phyloP scores from a whole-genome alignment of 2,888 invertebrate species.

The Parnassius mnemosyne region DNA sequence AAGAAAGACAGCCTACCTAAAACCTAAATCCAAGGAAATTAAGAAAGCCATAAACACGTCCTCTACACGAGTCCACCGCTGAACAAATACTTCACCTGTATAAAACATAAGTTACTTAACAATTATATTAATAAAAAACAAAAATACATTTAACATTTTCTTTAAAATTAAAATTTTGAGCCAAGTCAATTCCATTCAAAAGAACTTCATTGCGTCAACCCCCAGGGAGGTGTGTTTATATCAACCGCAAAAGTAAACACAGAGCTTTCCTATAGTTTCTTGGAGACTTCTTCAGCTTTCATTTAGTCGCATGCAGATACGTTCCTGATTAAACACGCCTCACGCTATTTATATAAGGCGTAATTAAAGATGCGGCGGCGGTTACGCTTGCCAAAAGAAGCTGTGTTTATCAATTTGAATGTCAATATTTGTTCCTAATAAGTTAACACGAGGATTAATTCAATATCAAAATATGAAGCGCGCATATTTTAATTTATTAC shows the following conservation, averaged over 20 bases:
- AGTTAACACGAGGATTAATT: constrained; percentile 49
- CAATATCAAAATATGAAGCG: constrained; percentile 13
- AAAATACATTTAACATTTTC: too few relatives aligned
- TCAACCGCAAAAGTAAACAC: constrained; percentile 55
- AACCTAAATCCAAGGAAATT: too few relatives aligned
- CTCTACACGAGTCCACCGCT: too few relatives aligned
- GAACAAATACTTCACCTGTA: too few relatives aligned
- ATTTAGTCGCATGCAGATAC: constrained; percentile 71
- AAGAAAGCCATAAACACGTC: too few relatives aligned
- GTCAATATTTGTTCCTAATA: constrained; percentile 76
- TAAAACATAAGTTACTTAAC: too few relatives aligned
- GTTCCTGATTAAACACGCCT: constrained; percentile 67
- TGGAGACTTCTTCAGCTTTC: constrained; percentile 71
- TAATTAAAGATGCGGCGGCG: constrained; percentile 71
- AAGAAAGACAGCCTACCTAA: too few relatives aligned
- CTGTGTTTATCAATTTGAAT: constrained; percentile 72
- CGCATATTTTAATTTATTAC: too few relatives aligned
- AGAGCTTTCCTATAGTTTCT: constrained; percentile 63
- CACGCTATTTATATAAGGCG: constrained; percentile 59
- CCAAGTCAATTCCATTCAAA: constrained; percentile 34
- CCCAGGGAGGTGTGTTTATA: constrained; percentile 49
- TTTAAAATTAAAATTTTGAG: not conserved
- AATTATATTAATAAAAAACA: too few relatives aligned
- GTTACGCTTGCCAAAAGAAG: constrained; percentile 68
- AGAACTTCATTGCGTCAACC: constrained; percentile 28